phyloP scores from a whole-genome alignment of 2,113 vertebrate species.

The Neolamprologus ventralis region DNA sequence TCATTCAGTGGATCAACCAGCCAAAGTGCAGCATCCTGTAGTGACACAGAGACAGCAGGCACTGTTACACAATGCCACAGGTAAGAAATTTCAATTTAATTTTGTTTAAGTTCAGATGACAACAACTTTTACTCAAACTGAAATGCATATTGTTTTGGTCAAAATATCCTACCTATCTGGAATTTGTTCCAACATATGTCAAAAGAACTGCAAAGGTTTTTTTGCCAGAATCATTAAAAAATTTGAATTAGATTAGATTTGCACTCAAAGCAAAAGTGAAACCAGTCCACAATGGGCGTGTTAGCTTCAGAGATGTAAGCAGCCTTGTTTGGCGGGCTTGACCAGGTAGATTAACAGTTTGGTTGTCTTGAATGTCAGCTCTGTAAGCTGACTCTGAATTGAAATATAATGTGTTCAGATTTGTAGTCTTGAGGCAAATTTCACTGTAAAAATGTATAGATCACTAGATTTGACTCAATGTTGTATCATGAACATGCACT shows the following conservation, averaged over 20 bases:
- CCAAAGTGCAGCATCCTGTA: background rate
- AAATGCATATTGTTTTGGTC: background rate
- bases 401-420: background rate
- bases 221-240: background rate
- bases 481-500: background rate
- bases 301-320: background rate
- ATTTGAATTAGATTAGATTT: background rate
- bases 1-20: background rate
- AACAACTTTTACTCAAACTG: background rate
- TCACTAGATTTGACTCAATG: background rate
- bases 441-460: background rate
- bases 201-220: background rate
- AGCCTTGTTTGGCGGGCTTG: background rate
- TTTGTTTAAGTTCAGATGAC: fast-evolving
- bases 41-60: background rate
- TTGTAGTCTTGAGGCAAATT: background rate
- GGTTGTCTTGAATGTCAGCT: background rate
- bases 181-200: background rate
- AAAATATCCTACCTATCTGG: background rate
- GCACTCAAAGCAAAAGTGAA: background rate
- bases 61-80: background rate
- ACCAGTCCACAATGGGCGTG: background rate
- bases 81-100: background rate
- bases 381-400: background rate
- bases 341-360: background rate